Base-by-base conservation (phyloP, 2,797 vertebrate species). In the Argentina silus region DNA sequence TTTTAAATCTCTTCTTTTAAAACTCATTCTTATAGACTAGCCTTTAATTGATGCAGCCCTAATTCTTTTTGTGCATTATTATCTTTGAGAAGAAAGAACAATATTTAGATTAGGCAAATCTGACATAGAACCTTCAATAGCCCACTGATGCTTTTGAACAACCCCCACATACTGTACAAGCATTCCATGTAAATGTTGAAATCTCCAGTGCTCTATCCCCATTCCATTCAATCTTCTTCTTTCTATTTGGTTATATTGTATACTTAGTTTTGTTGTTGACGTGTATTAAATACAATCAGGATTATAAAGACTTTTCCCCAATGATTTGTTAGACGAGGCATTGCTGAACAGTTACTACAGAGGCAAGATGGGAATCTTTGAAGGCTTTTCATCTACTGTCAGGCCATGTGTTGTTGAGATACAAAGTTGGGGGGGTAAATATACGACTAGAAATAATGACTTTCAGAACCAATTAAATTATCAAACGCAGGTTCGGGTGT, bases 341-440 rank as follows among this genome's bases (percentile, higher is more conserved):
- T n/a, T 44, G 42, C n/a, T 48, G 8, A 10, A 45, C 11, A 17
- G 17, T 23, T 27, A 50, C 63, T 66, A 48, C 63, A 23, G 45
- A 66, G 63, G 47, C 63, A 21, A 17, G n/a, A 11, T 2, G n/a
- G 48, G 11, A 17, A 50, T 50, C 45, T 66, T 15, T 48, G 45
- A 66, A 65, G 43, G 45, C 45, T 50, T 66, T 66, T 66, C 45
- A 9, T 65, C 9, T 21, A 45, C 44, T 50, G 21, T 50, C 64
- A 66, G 47, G 23, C 66, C 19, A 36, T 67, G 15, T 51, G 15
- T 4, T 42, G 23, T 15, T 53, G 23, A 53, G 48, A 17, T 53
- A 27, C 19, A 23, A 19, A 66, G 4, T 23, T 12, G 27, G 43
- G 36, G 43, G 1, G n/a, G 27, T 1, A 36, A 4, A 36, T 4